Percentiles rank a stretch among this genome's conserved stretches.
phyloP scores from a whole-genome alignment of 37 sponge, comb jelly and placozoan genomes.

The Agelas oroides region DNA sequence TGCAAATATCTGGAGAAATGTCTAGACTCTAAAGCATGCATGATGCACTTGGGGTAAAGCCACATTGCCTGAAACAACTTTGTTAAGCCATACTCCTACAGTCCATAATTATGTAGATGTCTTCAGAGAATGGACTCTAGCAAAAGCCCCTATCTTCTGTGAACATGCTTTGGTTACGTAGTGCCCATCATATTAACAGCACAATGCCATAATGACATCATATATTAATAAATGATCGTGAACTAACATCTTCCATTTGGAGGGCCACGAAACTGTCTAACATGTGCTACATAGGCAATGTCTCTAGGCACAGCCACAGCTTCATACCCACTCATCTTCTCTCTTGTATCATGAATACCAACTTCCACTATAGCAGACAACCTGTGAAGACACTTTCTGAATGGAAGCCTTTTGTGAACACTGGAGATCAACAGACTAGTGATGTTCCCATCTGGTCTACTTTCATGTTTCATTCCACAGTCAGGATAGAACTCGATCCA shows the following conservation, averaged over 20 bases:
- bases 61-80: too few relatives aligned
- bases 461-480: background rate
- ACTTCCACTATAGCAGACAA: background rate
- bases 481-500: conserved; percentile 20
- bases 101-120: too few relatives aligned
- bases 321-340: background rate
- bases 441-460: background rate
- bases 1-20: too few relatives aligned
- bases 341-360: conserved; percentile 9
- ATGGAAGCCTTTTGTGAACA: background rate
- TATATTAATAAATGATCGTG: too few relatives aligned
- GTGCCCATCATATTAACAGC: too few relatives aligned
- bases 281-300: conserved; percentile 16
- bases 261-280: background rate
- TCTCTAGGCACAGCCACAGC: background rate
- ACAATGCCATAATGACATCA: too few relatives aligned
- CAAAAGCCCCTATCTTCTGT: too few relatives aligned
- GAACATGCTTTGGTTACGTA: too few relatives aligned
- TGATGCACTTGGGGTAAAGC: too few relatives aligned
- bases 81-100: too few relatives aligned
- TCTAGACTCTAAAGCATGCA: too few relatives aligned
- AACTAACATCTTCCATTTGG: background rate
- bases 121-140: too few relatives aligned
- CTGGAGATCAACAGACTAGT: background rate
- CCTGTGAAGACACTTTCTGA: conserved; percentile 4